Evolutionary conservation across 2,113 vertebrate species (phyloP).

Genomic region (Paraplagusia blochii): DNA sequence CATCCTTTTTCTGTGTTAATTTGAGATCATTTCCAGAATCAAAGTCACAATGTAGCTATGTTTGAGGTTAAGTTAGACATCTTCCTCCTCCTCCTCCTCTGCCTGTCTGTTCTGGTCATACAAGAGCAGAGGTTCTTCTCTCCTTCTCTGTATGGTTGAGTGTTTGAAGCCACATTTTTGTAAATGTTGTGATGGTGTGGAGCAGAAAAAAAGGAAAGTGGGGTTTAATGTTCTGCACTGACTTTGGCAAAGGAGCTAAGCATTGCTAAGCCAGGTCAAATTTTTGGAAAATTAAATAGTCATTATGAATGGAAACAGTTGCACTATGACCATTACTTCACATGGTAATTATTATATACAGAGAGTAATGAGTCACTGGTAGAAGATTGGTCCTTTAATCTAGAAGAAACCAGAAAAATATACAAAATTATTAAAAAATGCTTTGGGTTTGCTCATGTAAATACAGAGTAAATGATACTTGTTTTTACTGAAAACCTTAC

Average conservation of each 20-base stretch:
- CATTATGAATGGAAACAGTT: slow-evolving; percentile 72
- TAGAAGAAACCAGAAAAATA: slow-evolving; percentile 49
- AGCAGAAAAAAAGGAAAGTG: slow-evolving; percentile 16
- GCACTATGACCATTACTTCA: slow-evolving; percentile 70
- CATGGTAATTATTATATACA: slow-evolving; percentile 71
- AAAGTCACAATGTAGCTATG: too few species aligned
- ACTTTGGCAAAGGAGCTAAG: slow-evolving; percentile 51
- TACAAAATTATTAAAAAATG: slow-evolving; percentile 52
- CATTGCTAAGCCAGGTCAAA: slow-evolving; percentile 56
- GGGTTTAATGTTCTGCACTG: slow-evolving; percentile 62
- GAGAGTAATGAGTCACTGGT: slow-evolving; percentile 69
- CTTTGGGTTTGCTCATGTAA: slow-evolving; percentile 43
- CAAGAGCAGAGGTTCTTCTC: too few species aligned
- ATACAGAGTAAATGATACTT: slow-evolving; percentile 47
- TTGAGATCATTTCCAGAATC: slow-evolving; percentile 54
- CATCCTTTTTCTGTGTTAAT: not conserved
- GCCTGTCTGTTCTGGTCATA: too few species aligned
- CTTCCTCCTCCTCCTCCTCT: too few species aligned
- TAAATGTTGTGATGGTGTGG: slow-evolving; percentile 31
- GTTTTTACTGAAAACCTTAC: slow-evolving; percentile 44
- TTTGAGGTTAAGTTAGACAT: too few species aligned
- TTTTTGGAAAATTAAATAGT: slow-evolving; percentile 64
- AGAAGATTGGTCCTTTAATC: slow-evolving; percentile 68
- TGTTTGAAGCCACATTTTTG: slow-evolving; percentile 22
- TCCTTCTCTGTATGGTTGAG: slow-evolving; percentile 9